Evolutionary conservation across 2,888 invertebrate species (phyloP), one percentile per base, ranked within the genome.

Genomic region (Nineta flava): DNA sequence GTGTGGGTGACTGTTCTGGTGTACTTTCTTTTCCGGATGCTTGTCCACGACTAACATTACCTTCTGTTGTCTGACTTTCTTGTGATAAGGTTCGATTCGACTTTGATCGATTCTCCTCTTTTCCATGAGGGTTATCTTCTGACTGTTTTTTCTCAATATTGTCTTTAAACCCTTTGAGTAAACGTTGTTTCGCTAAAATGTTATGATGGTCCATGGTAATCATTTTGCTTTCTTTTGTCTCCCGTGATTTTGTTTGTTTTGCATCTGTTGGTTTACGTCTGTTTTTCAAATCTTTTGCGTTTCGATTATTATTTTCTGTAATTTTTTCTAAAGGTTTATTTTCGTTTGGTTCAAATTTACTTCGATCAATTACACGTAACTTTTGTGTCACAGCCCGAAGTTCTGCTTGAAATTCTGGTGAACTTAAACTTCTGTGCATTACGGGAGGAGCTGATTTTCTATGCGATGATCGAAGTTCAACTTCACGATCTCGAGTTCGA

Each of bases 21-120:
- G 76, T 75, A 1, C 77, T 79, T 60, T 79, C 78, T 56, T 77
- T 77, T 2, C 78, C 79, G 7, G 76, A 76, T 1, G 76, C 75
- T 58, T 75, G 76, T 34, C 76, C 76, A 59, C 75, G 57, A 50
- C 63, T 53, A 19, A 60, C 65, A 51, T 65, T 64, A 55, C 71
- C 70, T 54, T 53, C 49, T 26, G 51, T 47, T 15, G 16, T 17
- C 26, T 34, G 26, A 32, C 50, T 46, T 51, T 49, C 49, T 13
- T 47, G 16, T 16, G 47, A 47, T 16, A 38, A 48, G 7, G 48
- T 42, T 21, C 43, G 48, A 15, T 31, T 48, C n/a, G 42, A 48
- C 35, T 47, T 47, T n/a, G 47, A 35, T n/a, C n/a, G n/a, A 34
- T 34, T 32, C 35, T 16, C 35, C 15, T 12, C 47, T 17, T 35